These are phyloP conservation scores for Drosophila ironensis DNA, from an alignment of 1,140 invertebrate species.

Conservation along the genomic window DNA sequence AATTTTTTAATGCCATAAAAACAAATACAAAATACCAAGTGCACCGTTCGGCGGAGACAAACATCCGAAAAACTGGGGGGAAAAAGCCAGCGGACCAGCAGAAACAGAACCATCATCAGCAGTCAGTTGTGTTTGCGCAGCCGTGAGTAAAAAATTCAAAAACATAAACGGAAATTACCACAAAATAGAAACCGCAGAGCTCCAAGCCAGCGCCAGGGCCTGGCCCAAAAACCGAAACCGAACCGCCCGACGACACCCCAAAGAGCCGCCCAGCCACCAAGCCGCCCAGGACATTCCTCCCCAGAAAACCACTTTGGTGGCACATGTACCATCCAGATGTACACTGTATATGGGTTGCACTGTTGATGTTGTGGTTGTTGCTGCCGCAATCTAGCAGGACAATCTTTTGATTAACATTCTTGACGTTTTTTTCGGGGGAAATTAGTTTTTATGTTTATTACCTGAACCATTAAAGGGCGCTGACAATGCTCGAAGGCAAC, in stretches of 20 bases:
- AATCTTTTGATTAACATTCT: conserved; percentile 81
- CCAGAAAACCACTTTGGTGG: conserved; percentile 22
- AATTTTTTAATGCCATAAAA: conserved; percentile 65
- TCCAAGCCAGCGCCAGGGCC: conserved; percentile 29
- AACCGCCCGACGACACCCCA: neutral
- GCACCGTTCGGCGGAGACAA: conserved; percentile 43
- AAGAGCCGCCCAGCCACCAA: neutral
- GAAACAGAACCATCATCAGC: conserved; percentile 56
- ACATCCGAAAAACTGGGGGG: conserved; percentile 45
- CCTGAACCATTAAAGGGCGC: conserved; percentile 71
- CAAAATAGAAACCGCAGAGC: conserved; percentile 77
- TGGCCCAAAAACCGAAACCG: neutral
- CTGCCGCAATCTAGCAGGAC: conserved; percentile 73
- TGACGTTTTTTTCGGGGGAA: conserved; percentile 73
- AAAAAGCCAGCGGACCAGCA: conserved; percentile 4
- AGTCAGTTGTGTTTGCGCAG: conserved; percentile 75
- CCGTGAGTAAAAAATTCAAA: conserved; percentile 80
- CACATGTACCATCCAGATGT: conserved; percentile 10
- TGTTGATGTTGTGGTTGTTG: conserved; percentile 1
- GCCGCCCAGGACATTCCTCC: no score
- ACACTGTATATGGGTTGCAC: conserved; percentile 19
- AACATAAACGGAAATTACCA: conserved; percentile 81
- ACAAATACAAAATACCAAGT: conserved; percentile 58
- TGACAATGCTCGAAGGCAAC: conserved; percentile 35
- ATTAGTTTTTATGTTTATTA: conserved; percentile 81